phyloP scores from a whole-genome alignment of 2,113 vertebrate genomes.

The Mormoops blainvillei region DNA sequence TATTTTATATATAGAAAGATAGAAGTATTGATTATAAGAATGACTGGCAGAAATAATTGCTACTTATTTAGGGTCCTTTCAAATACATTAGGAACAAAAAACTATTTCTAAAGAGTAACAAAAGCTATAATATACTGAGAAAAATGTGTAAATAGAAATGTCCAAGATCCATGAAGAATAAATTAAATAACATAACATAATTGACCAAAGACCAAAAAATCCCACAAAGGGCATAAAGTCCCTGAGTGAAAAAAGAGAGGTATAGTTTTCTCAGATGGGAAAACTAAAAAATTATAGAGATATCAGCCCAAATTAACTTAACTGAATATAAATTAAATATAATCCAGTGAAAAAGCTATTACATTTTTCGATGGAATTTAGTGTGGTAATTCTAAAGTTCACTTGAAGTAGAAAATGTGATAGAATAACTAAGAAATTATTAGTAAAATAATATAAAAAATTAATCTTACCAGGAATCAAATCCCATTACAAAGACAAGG shows the following conservation, averaged over 20 bases:
- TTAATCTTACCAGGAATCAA: not conserved
- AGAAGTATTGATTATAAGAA: not conserved
- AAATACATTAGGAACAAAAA: not conserved
- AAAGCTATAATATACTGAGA: not conserved
- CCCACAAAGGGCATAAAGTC: not conserved
- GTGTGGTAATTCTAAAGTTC: not conserved
- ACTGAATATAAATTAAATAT: not conserved
- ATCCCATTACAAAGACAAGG: not conserved
- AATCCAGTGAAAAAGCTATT: not conserved
- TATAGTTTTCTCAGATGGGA: not conserved
- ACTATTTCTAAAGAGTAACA: not conserved
- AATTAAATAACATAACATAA: not conserved
- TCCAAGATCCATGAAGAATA: not conserved
- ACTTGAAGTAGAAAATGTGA: not conserved
- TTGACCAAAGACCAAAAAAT: not conserved
- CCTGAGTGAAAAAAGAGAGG: not conserved
- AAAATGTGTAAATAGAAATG: not conserved
- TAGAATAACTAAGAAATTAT: not conserved
- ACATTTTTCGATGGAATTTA: not conserved
- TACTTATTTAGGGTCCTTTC: not conserved
- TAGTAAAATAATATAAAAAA: not conserved
- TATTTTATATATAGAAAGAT: not conserved
- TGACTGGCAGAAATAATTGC: not conserved
- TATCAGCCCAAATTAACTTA: not conserved
- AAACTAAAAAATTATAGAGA: not conserved